Conservation (phyloP, 2,797 vertebrate species). For the Danio albolineatus region DNA sequence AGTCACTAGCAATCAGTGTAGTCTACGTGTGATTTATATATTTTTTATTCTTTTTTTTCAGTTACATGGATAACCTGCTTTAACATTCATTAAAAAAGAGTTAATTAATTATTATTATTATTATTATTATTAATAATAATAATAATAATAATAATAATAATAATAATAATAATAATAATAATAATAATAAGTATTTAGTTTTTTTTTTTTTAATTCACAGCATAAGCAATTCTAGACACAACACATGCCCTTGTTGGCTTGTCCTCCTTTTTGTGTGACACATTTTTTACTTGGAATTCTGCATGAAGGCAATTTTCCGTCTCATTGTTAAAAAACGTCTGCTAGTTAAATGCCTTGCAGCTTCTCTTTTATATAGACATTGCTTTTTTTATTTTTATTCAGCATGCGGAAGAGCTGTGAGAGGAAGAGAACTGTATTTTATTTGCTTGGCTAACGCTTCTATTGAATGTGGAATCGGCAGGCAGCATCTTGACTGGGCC, state of each 20-base stretch:
- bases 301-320: slow-evolving; percentile 37
- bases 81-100: slow-evolving; percentile 30
- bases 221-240: slow-evolving; percentile 19
- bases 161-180: too few species aligned
- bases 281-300: slow-evolving; percentile 25
- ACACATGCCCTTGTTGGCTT: slow-evolving; percentile 28
- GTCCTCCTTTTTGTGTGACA: slow-evolving; percentile 26
- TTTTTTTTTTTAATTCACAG: slow-evolving; percentile 43
- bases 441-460: slow-evolving; percentile 64
- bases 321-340: slow-evolving; percentile 43
- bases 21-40: slow-evolving; percentile 68
- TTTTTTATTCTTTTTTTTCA: slow-evolving; percentile 35
- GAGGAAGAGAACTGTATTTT: slow-evolving; percentile 54
- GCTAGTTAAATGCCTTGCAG: slow-evolving; percentile 40
- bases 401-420: slow-evolving; percentile 46
- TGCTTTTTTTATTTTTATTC: slow-evolving; percentile 30
- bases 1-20: slow-evolving; percentile 72
- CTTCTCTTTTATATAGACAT: slow-evolving; percentile 29
- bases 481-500: slow-evolving; percentile 69
- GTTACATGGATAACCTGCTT: slow-evolving; percentile 50
- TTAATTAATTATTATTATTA: too few species aligned
- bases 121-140: too few species aligned
- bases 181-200: too few species aligned
- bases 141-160: too few species aligned
- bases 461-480: slow-evolving; percentile 66